Evolutionary conservation across 1,140 invertebrate species (phyloP).

Genomic region (Drosophila gunungcola): DNA sequence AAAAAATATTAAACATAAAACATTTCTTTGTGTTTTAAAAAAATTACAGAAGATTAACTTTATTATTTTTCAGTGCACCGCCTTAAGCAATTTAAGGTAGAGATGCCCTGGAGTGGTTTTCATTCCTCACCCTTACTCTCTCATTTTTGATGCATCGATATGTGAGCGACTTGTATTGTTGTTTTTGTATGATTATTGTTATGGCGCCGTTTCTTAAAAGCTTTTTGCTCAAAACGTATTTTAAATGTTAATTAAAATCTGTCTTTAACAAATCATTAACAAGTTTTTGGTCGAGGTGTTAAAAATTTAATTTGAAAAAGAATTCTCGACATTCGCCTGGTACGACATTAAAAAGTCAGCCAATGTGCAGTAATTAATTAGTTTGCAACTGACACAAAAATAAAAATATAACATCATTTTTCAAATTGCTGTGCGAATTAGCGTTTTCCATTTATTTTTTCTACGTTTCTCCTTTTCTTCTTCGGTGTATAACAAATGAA

Average conservation of each 20-base stretch:
- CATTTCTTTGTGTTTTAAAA: too few species aligned
- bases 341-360: slow-evolving; percentile 26
- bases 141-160: slow-evolving; percentile 80
- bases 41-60: too few species aligned
- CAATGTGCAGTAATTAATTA: slow-evolving; percentile 51
- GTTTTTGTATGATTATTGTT: slow-evolving; percentile 63
- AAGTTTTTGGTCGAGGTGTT: slow-evolving; percentile 29
- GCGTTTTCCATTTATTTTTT: slow-evolving; percentile 37
- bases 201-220: slow-evolving; percentile 74
- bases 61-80: slow-evolving; percentile 19
- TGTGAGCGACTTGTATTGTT: slow-evolving; percentile 46
- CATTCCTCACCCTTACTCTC: slow-evolving; percentile 12
- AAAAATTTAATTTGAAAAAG: slow-evolving; percentile 38
- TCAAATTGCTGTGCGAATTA: slow-evolving; percentile 47
- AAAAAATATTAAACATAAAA: too few species aligned
- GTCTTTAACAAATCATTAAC: slow-evolving; percentile 42
- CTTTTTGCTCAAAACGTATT: slow-evolving; percentile 79
- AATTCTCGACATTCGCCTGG: background rate
- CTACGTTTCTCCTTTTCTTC: slow-evolving; percentile 4
- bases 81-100: slow-evolving; percentile 12
- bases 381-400: slow-evolving; percentile 26
- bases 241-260: slow-evolving; percentile 82
- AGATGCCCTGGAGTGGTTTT: slow-evolving; percentile 13
- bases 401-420: slow-evolving; percentile 54
- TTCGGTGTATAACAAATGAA: slow-evolving; percentile 60